These are phyloP conservation scores for Cetonia aurata DNA, from an alignment of 2,888 invertebrate species.

Conservation along the genomic window DNA sequence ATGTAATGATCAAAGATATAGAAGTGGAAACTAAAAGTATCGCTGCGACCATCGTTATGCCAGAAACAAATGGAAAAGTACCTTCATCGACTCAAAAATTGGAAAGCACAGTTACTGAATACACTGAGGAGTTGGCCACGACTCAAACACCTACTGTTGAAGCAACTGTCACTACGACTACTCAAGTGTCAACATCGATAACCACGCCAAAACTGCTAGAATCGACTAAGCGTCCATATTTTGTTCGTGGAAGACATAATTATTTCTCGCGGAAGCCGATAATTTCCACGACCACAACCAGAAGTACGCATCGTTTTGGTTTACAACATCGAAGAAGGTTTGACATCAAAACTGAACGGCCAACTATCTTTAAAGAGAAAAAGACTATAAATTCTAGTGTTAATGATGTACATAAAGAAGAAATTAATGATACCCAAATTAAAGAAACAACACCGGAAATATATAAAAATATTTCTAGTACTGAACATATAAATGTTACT, in stretches of 20 bases:
- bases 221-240: constrained; percentile 46
- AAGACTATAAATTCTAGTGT: constrained; percentile 36
- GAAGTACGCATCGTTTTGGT: constrained; percentile 27
- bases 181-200: constrained; percentile 42
- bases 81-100: constrained; percentile 8
- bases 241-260: not conserved
- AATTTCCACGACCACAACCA: constrained; percentile 1
- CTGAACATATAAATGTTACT: constrained; percentile 1
- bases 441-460: constrained; percentile 42
- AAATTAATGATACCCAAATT: constrained; percentile 43
- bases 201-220: constrained; percentile 50
- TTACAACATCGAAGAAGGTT: constrained; percentile 34
- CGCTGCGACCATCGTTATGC: constrained; percentile 42
- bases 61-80: constrained; percentile 12
- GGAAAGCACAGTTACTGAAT: constrained; percentile 24
- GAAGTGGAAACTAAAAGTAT: constrained; percentile 49
- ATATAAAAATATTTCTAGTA: constrained; percentile 28
- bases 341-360: constrained; percentile 5
- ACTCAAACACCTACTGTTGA: constrained; percentile 32
- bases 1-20: constrained; percentile 48
- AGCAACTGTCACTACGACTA: constrained; percentile 28
- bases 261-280: constrained; percentile 14
- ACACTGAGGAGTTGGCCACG: not conserved
- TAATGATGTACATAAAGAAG: constrained; percentile 36
- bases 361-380: not conserved